Evolutionary conservation across 2,113 vertebrate species (phyloP), one percentile per base, ranked within the genome.

Genomic region (Pseudonaja textilis): DNA sequence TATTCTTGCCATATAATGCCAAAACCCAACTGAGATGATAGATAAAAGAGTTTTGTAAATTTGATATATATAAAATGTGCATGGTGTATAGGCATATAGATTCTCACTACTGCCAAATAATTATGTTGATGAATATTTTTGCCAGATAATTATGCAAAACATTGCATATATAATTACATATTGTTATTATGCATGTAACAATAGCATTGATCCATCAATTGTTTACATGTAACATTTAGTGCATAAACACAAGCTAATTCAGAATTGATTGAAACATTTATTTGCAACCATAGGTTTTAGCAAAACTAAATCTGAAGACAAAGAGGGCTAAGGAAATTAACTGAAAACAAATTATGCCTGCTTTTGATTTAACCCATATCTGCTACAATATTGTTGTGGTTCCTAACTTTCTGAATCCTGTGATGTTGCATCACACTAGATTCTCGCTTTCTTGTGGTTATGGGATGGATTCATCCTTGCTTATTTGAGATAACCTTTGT

Each of bases 81-180:
- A 55, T 97, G 90, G 96, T 97, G 97, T 97, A 96, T 96, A 96
- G 97, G 95, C 95, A 96, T 96, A 94, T 91, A 95, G 93, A 93
- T 96, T 97, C 91, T 96, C 94, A 88, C 4, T 95, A 94, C 85
- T 95, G 94, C 81, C 25, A 47, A 92, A 93, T 96, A 96, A 95
- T 96, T 97, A 96, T 96, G 95, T 94, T 95, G 95, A 95, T 94
- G 95, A 96, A 96, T 95, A 97, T 95, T 96, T 96, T 93, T 95
- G 97, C 96, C 96, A 96, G 97, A 97, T 97, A 97, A 97, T 97
- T 98, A 98, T 97, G 97, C 95, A 97, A 98, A 98, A 95, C 95
- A 97, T 97, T 95, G 92, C 97, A 96, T 97, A 97, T 97, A 96
- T 97, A 97, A 97, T 98, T 98, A 97, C 95, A 94, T 90, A 90